Conservation (phyloP, 2,113 vertebrate genomes). For the Melospiza georgiana region DNA sequence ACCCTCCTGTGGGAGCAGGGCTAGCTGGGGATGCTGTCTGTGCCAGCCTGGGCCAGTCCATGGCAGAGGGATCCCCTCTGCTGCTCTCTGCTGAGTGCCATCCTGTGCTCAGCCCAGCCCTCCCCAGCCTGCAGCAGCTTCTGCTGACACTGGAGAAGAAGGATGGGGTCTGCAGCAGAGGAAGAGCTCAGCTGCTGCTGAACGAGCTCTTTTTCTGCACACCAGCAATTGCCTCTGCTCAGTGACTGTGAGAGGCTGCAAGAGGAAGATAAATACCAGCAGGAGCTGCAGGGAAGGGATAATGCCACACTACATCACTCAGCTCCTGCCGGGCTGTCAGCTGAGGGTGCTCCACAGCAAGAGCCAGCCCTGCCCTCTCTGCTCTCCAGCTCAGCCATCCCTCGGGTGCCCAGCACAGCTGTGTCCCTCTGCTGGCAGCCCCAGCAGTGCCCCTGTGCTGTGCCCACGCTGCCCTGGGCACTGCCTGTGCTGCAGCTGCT, state of each 20-base stretch:
- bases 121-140: background rate
- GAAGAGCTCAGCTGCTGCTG: background rate
- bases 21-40: no score
- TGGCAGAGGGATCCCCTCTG: no score
- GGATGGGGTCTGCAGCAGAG: background rate
- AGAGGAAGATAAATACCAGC: constrained; percentile 29
- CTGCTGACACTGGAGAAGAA: background rate
- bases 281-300: background rate
- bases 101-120: background rate
- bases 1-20: no score
- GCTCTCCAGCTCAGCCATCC: background rate
- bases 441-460: background rate
- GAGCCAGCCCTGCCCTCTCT: background rate
- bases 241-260: background rate
- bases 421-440: background rate
- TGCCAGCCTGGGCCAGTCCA: no score
- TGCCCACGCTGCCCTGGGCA: background rate
- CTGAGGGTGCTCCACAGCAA: background rate
- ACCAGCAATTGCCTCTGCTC: background rate
- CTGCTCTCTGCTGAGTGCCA: no score
- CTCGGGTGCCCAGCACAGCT: background rate
- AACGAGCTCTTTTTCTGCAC: background rate
- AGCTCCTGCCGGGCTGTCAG: constrained; percentile 2
- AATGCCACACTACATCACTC: background rate
- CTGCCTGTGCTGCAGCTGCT: background rate